A percentile compares a stretch with the other conserved stretches of the same genome.
phyloP scores from a whole-genome alignment of 2,113 vertebrate species.

The Rhinopithecus roxellana region DNA sequence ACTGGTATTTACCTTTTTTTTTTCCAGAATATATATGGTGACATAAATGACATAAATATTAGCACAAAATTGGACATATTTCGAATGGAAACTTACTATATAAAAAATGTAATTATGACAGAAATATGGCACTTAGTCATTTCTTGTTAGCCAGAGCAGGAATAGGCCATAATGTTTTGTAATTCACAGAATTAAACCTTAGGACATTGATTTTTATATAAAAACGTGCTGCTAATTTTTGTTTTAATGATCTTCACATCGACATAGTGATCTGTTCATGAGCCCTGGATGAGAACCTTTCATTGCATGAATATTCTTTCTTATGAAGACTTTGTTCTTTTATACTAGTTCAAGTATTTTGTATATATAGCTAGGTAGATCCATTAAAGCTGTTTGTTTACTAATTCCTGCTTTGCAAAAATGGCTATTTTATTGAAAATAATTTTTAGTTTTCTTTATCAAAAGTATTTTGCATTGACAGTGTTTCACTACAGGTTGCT shows the following conservation, averaged over 20 bases:
- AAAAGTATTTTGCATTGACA: not conserved
- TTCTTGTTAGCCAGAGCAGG: slow-evolving; percentile 74
- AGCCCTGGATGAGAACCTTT: slow-evolving; percentile 68
- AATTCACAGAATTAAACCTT: slow-evolving; percentile 76
- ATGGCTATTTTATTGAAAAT: slow-evolving; percentile 2
- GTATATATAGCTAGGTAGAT: not conserved
- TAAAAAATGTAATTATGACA: slow-evolving; percentile 76
- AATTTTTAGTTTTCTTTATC: slow-evolving; percentile 33
- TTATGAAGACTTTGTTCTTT: not conserved
- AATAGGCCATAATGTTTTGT: slow-evolving; percentile 68
- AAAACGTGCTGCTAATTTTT: slow-evolving; percentile 79
- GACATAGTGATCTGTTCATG: not conserved
- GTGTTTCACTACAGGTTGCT: not conserved
- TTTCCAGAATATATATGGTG: slow-evolving; percentile 57
- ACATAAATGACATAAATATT: slow-evolving; percentile 71
- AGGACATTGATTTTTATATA: slow-evolving; percentile 76
- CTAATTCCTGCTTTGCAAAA: not conserved
- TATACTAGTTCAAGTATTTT: not conserved
- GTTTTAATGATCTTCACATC: slow-evolving; percentile 59
- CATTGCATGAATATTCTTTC: slow-evolving; percentile 11
- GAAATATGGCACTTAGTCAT: slow-evolving; percentile 70
- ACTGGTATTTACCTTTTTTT: slow-evolving; percentile 67
- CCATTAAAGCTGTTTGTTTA: not conserved
- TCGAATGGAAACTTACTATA: slow-evolving; percentile 74
- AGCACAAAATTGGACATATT: slow-evolving; percentile 73